Conservation (phyloP, 1,140 invertebrate genomes). For the Tetraneura akinire region DNA sequence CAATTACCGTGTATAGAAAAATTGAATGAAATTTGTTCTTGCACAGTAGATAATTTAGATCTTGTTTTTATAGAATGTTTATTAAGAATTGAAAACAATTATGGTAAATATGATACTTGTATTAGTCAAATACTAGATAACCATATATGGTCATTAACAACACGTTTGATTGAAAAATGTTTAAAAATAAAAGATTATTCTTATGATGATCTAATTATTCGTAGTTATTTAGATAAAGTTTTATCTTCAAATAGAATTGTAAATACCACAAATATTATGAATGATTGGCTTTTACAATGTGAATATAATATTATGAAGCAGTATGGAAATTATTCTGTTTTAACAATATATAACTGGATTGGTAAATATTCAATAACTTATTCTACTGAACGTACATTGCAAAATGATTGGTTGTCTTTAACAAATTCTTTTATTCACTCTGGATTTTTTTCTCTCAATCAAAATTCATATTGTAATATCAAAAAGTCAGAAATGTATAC, state of each 20-base stretch:
- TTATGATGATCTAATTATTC: slow-evolving; percentile 23
- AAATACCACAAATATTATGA: background rate
- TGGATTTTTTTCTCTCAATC: slow-evolving; percentile 18
- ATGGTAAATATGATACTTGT: background rate
- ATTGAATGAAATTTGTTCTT: slow-evolving; percentile 7
- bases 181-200: background rate
- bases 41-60: background rate
- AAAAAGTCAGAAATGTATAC: slow-evolving; percentile 21
- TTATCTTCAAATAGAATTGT: slow-evolving; percentile 31
- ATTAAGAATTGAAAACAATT: background rate
- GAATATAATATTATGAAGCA: background rate
- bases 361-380: slow-evolving; percentile 22
- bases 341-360: slow-evolving; percentile 34
- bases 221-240: slow-evolving; percentile 12
- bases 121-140: slow-evolving; percentile 5
- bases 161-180: slow-evolving; percentile 17
- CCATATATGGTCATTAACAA: slow-evolving; percentile 21
- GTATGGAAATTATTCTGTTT: slow-evolving; percentile 10
- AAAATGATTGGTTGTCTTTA: slow-evolving; percentile 12
- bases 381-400: background rate
- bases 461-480: slow-evolving; percentile 8
- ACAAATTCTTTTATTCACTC: slow-evolving; percentile 21
- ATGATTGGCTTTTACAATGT: slow-evolving; percentile 14
- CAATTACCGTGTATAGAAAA: background rate
- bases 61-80: slow-evolving; percentile 11